Base-by-base conservation (phyloP, 2,888 invertebrate genomes). In the Cartodere bifasciata region DNA sequence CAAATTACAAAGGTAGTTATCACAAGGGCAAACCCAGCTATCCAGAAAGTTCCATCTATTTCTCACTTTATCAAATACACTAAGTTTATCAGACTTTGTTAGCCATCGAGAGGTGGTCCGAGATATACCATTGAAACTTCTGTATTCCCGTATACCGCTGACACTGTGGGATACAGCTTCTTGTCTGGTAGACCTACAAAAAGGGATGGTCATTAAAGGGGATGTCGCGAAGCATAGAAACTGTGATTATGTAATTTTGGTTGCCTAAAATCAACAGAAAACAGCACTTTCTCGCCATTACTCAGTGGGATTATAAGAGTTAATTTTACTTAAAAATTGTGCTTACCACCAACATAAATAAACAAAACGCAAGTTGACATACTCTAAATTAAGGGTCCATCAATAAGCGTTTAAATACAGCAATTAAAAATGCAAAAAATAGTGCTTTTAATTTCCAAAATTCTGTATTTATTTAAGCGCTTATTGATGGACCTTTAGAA, bases 81-180 rank as follows among this genome's bases (percentile, higher is more conserved):
- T 23, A 6, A 32, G 17, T 13, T 31, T 12, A 16, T 17, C 28
- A 38, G 39, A n/a, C 37, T 46, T 39, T 60, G 68, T 80, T 77
- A 91, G 65, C 94, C 94, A 72, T 94, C 92, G 52, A 91, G 62
- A n/a, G 97, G 95, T 41, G 84, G 80, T 41, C 97, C 97, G 49
- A 94, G 67, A 62, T 98, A 98, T 23, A 95, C 90, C 94, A 98
- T 95, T 20, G 95, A 92, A 22, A 98, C 92, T 71, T 98, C 95
- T 27, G 95, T 97, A 58, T 98, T 97, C 37, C 97, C 97, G 66
- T 97, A 98, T 7, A 98, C 97, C 36, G 95, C 95, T 28, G 95
- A 94, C 30, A 95, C 87, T 37, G 95, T 86, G 37, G 97, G 95
- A 61, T 82, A 98, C 31, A 97, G 68, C 59, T 79, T 82, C 56